Evolutionary conservation across 2,113 vertebrate genomes (phyloP), one percentile per base, ranked within the genome.

Genomic region (Xyliphius kryptos): DNA sequence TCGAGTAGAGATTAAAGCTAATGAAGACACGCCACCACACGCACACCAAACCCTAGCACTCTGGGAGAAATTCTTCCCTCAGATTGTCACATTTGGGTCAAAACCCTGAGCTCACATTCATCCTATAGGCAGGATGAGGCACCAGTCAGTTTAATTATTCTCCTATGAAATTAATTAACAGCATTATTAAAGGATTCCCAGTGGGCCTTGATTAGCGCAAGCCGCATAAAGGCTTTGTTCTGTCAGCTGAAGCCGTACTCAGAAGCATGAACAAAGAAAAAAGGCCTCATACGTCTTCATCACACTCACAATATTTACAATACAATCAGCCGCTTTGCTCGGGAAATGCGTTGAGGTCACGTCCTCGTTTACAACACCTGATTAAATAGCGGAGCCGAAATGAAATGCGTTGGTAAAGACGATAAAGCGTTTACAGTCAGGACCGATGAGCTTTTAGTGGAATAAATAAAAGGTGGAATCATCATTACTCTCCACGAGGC

Each of bases 1-100:
- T 44, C 14, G 65, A 67, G 65, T 38, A 48, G 6, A 56, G 59
- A 67, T 74, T 61, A 67, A 61, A 41, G 46, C 16, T 69, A 32
- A 32, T 32, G 26, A 32, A 32, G 26, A 32, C 26, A 32, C 26
- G 26, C 26, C 26, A 32, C 26, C 26, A 32, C 7, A 6, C 26
- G 7, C 26, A 6, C 26, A 32, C 26, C 26, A 32, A 32, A 32
- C 26, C 26, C 26, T 32, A 32, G 26, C 26, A 32, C 26, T 32
- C 26, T 32, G 26, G 26, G 26, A 32, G 26, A 32, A 32, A 32
- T 32, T 6, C 26, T 32, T 32, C 2, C 4, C 26, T 32, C 7
- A 32, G 26, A 32, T 32, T 32, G 26, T 32, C 26, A 32, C 26
- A 32, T 5, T 32, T 32, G 26, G 26, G 26, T 32, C 26, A 32